phyloP scores from a whole-genome alignment of 1,140 invertebrate genomes.

The Sitobion miscanthi region DNA sequence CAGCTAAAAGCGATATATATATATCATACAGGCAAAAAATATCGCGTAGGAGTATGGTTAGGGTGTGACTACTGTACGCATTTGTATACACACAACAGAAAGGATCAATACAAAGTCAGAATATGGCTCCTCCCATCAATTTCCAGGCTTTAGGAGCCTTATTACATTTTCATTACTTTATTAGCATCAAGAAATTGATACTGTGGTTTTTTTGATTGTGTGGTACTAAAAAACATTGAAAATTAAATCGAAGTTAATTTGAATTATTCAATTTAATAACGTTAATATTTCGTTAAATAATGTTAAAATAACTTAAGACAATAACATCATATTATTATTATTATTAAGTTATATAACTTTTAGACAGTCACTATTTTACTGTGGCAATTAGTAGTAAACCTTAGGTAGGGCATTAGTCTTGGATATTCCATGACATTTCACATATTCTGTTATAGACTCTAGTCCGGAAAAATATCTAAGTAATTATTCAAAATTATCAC shows the following conservation, averaged over 20 bases:
- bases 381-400: too few species aligned
- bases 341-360: not conserved
- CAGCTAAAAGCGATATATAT: not conserved
- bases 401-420: too few species aligned
- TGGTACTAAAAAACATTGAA: not conserved
- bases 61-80: slow-evolving; percentile 24
- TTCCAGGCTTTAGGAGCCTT: slow-evolving; percentile 5
- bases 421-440: too few species aligned
- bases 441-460: not conserved
- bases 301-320: not conserved
- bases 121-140: slow-evolving; percentile 45
- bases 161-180: slow-evolving; percentile 29
- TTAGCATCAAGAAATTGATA: slow-evolving; percentile 4
- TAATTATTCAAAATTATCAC: too few species aligned
- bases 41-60: slow-evolving; percentile 38
- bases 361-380: not conserved
- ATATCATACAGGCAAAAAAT: not conserved
- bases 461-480: not conserved
- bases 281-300: not conserved
- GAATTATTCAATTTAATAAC: not conserved
- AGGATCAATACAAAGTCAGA: slow-evolving; percentile 51
- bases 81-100: slow-evolving; percentile 38
- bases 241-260: not conserved
- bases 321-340: not conserved
- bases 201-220: not conserved